phyloP scores from a whole-genome alignment of 2,888 invertebrate species.

The Aspidiotus destructor region DNA sequence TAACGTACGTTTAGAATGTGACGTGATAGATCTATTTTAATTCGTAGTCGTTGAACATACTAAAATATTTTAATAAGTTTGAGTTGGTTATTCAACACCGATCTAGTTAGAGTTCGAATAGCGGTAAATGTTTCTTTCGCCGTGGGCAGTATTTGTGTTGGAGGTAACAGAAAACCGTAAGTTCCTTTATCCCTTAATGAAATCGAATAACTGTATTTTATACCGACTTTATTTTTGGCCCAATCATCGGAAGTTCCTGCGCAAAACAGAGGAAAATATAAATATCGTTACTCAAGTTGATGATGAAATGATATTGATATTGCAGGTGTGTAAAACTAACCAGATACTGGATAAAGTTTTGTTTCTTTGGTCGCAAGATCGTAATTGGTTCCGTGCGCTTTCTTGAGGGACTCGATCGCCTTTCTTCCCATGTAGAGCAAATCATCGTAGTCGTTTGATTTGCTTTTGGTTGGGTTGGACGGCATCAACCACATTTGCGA shows the following conservation, averaged over 20 bases:
- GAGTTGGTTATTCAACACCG: conserved; percentile 38
- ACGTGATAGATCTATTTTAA: too few species aligned
- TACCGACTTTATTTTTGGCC: conserved; percentile 71
- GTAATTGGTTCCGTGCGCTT: conserved; percentile 38
- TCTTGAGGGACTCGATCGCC: conserved; percentile 39
- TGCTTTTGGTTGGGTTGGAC: conserved; percentile 41
- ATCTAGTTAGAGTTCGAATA: conserved; percentile 53
- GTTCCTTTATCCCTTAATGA: conserved; percentile 77
- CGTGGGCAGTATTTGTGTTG: conserved; percentile 61
- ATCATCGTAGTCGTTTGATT: conserved; percentile 39
- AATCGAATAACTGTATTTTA: conserved; percentile 81
- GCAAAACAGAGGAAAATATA: conserved; percentile 39
- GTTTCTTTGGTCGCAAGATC: conserved; percentile 37
- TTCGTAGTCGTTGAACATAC: too few species aligned
- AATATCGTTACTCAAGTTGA: neutral
- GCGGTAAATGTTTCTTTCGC: conserved; percentile 69
- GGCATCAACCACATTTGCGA: conserved; percentile 46
- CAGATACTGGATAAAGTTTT: conserved; percentile 38
- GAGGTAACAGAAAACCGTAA: conserved; percentile 79
- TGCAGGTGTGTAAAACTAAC: conserved; percentile 31
- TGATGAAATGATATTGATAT: neutral
- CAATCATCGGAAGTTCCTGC: conserved; percentile 81
- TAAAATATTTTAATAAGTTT: neutral
- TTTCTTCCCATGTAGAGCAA: conserved; percentile 40
- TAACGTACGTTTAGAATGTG: too few species aligned